Conservation (phyloP, 2,888 invertebrate genomes). For the Augochlorella aurata region DNA sequence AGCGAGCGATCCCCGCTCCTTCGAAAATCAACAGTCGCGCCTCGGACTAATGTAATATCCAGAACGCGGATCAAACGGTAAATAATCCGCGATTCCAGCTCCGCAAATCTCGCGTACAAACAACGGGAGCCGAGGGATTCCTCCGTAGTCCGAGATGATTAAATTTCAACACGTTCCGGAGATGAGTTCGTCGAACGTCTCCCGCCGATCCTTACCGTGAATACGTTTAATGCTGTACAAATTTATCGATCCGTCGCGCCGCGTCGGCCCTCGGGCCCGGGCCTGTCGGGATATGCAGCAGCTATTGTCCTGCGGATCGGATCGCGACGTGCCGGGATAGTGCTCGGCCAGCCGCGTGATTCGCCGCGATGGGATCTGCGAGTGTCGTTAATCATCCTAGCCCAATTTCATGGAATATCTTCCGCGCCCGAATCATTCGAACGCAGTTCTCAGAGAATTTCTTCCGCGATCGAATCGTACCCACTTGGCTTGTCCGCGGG, state of each 20-base stretch:
- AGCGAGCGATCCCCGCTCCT: background rate
- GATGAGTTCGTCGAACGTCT: slow-evolving; percentile 43
- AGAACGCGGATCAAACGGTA: slow-evolving; percentile 10
- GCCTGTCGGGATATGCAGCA: too few relatives aligned
- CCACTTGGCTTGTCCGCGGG: too few relatives aligned
- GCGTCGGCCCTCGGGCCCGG: too few relatives aligned
- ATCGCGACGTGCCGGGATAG: background rate
- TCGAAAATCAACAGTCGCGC: background rate
- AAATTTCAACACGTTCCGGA: slow-evolving; percentile 54
- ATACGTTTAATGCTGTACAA: slow-evolving; percentile 25
- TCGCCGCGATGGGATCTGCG: too few relatives aligned
- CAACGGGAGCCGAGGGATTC: slow-evolving; percentile 27
- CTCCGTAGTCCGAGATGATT: slow-evolving; percentile 45
- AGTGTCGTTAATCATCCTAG: too few relatives aligned
- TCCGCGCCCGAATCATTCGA: too few relatives aligned
- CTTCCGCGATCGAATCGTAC: too few relatives aligned
- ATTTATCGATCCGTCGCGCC: slow-evolving; percentile 18
- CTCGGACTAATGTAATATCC: slow-evolving; percentile 10
- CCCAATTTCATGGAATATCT: too few relatives aligned
- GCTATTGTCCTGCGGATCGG: too few relatives aligned
- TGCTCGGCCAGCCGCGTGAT: too few relatives aligned
- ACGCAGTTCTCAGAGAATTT: too few relatives aligned
- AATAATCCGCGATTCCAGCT: slow-evolving; percentile 23
- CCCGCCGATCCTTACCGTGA: slow-evolving; percentile 32
- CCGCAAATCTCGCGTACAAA: slow-evolving; percentile 33